phyloP scores from a whole-genome alignment of 2,113 vertebrate genomes.

The Prietella phreatophila region DNA sequence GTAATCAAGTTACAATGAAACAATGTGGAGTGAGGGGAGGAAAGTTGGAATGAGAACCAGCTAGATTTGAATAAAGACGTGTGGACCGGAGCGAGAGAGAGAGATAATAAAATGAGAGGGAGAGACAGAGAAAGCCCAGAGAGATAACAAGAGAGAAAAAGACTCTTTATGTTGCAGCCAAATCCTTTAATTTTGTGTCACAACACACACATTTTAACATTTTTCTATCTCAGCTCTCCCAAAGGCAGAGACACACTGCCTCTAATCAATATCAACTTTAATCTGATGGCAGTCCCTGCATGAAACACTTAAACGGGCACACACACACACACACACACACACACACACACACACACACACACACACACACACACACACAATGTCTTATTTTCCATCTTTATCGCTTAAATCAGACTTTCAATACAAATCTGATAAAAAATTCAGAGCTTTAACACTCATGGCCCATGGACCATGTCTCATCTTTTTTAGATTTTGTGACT shows the following conservation, averaged over 20 bases:
- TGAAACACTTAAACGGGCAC: not conserved
- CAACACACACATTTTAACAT: slow-evolving; percentile 24
- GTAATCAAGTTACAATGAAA: not conserved
- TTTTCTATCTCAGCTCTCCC: slow-evolving; percentile 10
- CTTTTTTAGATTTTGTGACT: not conserved
- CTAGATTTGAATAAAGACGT: not conserved
- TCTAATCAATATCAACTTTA: slow-evolving; percentile 39
- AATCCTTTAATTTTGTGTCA: slow-evolving; percentile 24
- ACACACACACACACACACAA: not conserved
- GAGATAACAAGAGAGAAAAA: slow-evolving; percentile 21
- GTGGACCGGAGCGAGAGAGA: not conserved
- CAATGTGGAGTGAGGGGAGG: not conserved
- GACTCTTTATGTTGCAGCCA: slow-evolving; percentile 12
- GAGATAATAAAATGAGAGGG: slow-evolving; percentile 4
- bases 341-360: not conserved
- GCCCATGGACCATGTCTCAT: not conserved
- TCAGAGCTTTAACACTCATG: not conserved
- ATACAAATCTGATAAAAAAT: not conserved
- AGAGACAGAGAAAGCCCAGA: slow-evolving; percentile 23
- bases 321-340: not conserved
- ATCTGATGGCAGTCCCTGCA: slow-evolving; percentile 40
- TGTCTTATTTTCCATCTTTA: slow-evolving; percentile 41
- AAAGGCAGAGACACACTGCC: slow-evolving; percentile 8
- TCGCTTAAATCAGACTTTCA: slow-evolving; percentile 26
- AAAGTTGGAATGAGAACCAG: not conserved